Base-by-base conservation (phyloP, 2,797 vertebrate genomes). In the Gobio occitaniae region DNA sequence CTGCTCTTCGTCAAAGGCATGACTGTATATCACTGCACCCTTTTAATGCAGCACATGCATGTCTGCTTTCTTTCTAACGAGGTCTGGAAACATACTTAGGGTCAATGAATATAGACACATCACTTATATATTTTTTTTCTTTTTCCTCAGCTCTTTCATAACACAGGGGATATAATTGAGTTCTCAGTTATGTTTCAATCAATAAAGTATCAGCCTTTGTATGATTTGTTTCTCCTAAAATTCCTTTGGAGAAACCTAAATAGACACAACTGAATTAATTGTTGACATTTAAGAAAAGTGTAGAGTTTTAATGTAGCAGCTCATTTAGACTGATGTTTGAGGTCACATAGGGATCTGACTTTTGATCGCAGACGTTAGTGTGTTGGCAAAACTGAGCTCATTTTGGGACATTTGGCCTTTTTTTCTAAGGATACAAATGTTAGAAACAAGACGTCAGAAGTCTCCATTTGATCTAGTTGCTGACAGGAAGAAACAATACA, bases 1-100 rank as follows among this genome's bases (percentile, higher is more conserved):
- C 88, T 86, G 84, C 92, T 90, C 93, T 93, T 92, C 91, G 89
- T 93, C 92, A 91, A 90, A 91, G 91, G 92, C 56, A 91, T 93
- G 90, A 91, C 88, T 92, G 87, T 90, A 90, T 88, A 29, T 74
- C 59, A 32, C 61, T 74, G 52, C 29, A 44, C 8, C 29, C 21
- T 75, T 83, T 25, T 38, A 68, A 84, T 69, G 69, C 15, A 1
- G 36, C 36, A 3, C 50, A 71, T 44, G 50, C 36, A 82, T 17
- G 32, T 32, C 32, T 32, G 17, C 56, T 36, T 63, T 2, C 52
- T 82, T 32, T 48, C 38, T 71, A 2, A 19, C 15, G 2, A 56
- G 13, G 10, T 81, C 32, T 41, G 54, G 15, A 38, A 38, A 21
- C 32, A 7, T 56, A 52, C 70, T 48, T 72, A 2, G 41, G 13